Evolutionary conservation across 2,113 vertebrate species (phyloP).

Genomic region (Origma solitaria): DNA sequence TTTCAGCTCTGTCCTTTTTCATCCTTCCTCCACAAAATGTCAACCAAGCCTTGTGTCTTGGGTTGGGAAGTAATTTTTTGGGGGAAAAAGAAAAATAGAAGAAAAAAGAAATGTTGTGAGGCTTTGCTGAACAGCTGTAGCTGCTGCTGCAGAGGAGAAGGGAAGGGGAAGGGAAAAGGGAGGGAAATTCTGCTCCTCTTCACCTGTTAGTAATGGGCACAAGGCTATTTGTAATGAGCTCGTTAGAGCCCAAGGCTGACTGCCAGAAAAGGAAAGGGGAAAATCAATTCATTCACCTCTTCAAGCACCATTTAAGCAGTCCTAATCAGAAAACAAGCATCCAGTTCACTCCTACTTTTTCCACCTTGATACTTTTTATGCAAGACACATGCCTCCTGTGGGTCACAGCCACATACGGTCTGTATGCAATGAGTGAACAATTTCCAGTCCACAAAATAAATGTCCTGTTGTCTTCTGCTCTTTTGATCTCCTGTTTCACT

Average conservation of each 20-base stretch:
- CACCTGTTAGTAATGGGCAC: not conserved
- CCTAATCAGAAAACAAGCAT: not conserved
- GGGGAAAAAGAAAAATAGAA: not conserved
- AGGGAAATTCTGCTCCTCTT: not conserved
- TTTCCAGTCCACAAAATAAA: not conserved
- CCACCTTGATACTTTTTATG: not conserved
- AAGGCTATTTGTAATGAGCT: not conserved
- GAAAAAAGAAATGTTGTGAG: not conserved
- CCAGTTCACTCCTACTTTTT: not conserved
- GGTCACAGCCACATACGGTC: not conserved
- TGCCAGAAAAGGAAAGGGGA: not conserved
- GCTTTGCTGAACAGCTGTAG: not conserved
- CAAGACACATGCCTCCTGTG: not conserved
- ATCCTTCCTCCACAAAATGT: not conserved
- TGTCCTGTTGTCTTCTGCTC: not conserved
- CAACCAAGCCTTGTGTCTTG: not conserved
- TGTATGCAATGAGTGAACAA: not conserved
- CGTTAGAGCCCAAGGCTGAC: not conserved
- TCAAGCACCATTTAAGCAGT: not conserved
- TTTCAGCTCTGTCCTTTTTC: constrained; percentile 19
- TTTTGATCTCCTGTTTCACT: not conserved
- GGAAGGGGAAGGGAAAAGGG: not conserved
- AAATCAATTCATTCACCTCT: not conserved
- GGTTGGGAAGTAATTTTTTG: not conserved
- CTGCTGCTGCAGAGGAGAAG: not conserved